These are phyloP conservation scores for Synanthedon vespiformis DNA, from an alignment of 2,888 invertebrate genomes.

Conservation along the genomic window DNA sequence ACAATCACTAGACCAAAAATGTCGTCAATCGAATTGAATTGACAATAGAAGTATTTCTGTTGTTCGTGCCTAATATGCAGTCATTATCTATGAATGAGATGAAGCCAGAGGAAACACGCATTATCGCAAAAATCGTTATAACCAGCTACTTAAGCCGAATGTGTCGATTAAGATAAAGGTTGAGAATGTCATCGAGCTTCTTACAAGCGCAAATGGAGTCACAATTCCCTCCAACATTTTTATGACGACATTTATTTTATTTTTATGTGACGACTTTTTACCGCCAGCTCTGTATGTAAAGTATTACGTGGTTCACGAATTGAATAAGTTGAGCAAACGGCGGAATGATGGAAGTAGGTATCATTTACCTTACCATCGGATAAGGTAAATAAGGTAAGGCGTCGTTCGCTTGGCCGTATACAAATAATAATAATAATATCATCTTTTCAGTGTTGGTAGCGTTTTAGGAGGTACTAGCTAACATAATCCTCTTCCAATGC, in stretches of 20 bases:
- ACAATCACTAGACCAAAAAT: too few relatives aligned
- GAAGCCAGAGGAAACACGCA: not conserved
- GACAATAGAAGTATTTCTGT: too few relatives aligned
- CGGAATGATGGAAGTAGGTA: not conserved
- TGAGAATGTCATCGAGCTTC: conserved; percentile 17
- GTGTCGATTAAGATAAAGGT: conserved; percentile 19
- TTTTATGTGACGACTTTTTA: conserved; percentile 33
- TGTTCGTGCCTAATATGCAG: too few relatives aligned
- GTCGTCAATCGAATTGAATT: too few relatives aligned
- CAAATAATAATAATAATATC: too few relatives aligned
- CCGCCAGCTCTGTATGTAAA: conserved; percentile 8
- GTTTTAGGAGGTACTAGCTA: too few relatives aligned
- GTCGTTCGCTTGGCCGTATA: too few relatives aligned
- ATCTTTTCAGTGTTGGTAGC: too few relatives aligned
- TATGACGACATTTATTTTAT: conserved; percentile 33
- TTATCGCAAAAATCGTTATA: conserved; percentile 12
- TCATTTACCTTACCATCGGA: too few relatives aligned
- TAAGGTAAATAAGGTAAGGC: too few relatives aligned
- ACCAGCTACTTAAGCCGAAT: conserved; percentile 14
- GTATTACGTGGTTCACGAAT: not conserved
- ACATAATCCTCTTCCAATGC: not conserved
- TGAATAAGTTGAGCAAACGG: not conserved
- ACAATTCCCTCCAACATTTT: conserved; percentile 26
- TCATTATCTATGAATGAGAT: too few relatives aligned
- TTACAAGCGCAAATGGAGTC: conserved; percentile 31